Conservation (phyloP, 1,140 invertebrate species). For the Ips typographus region DNA sequence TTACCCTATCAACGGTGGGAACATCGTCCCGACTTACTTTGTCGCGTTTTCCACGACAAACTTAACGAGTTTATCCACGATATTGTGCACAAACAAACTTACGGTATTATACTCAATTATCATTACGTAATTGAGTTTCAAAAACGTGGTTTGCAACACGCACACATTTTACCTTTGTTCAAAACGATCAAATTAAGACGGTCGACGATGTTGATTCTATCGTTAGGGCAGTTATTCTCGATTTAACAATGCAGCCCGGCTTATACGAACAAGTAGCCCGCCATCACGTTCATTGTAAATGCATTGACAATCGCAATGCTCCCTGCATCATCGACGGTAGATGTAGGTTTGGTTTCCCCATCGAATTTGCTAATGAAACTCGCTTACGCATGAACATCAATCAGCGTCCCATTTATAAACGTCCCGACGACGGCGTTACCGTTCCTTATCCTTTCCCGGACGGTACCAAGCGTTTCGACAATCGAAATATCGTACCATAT, state of each 20-base stretch:
- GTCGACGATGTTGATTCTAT: slow-evolving; percentile 44
- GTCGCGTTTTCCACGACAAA: slow-evolving; percentile 24
- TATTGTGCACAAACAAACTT: slow-evolving; percentile 18
- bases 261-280: slow-evolving; percentile 51
- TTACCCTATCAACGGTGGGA: not conserved
- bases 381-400: not conserved
- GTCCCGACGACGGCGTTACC: no score
- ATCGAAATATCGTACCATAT: slow-evolving; percentile 26
- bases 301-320: slow-evolving; percentile 30
- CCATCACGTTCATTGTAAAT: slow-evolving; percentile 56
- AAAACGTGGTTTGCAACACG: slow-evolving; percentile 3
- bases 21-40: slow-evolving; percentile 20
- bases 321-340: slow-evolving; percentile 27
- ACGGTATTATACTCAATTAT: slow-evolving; percentile 10
- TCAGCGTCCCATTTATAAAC: not conserved
- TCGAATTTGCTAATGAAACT: slow-evolving; percentile 1
- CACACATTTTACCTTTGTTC: slow-evolving; percentile 2
- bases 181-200: slow-evolving; percentile 10
- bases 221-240: slow-evolving; percentile 59
- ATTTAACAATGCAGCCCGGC: slow-evolving; percentile 50
- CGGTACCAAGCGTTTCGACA: not conserved
- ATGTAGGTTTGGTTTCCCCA: slow-evolving; percentile 4
- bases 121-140: slow-evolving; percentile 31
- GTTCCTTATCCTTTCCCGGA: not conserved
- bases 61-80: slow-evolving; percentile 11